Percentiles rank a stretch among this genome's conserved stretches.
Evolutionary conservation across 2,113 vertebrate species (phyloP).

Genomic region (Tympanuchus pallidicinctus): DNA sequence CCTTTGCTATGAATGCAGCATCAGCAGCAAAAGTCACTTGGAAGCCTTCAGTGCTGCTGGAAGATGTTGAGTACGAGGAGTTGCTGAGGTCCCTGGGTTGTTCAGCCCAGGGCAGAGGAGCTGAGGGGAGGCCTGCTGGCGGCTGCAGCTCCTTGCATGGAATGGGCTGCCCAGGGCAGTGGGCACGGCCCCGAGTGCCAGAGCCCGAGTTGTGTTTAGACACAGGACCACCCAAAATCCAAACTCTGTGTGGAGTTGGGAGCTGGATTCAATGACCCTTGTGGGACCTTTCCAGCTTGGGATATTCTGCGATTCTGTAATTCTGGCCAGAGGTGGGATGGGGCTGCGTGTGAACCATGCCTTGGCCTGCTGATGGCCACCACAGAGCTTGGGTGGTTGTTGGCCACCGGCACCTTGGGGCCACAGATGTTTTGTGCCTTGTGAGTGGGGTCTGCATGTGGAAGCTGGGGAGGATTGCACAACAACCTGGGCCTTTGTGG

Average conservation of each 20-base stretch:
- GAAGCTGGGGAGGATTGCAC: neutral
- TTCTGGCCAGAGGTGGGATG: neutral
- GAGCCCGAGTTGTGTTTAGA: too few species aligned
- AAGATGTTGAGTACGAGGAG: neutral
- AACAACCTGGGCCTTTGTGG: fast-evolving
- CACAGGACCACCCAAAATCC: too few species aligned
- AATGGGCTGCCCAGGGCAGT: too few species aligned
- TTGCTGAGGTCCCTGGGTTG: too few species aligned
- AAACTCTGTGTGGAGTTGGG: too few species aligned
- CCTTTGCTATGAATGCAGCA: fast-evolving
- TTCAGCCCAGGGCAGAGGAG: too few species aligned
- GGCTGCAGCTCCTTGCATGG: too few species aligned
- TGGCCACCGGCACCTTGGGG: neutral
- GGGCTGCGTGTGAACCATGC: neutral
- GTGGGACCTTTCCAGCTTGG: too few species aligned
- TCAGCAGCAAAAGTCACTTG: neutral
- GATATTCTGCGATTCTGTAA: too few species aligned
- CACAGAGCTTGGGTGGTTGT: neutral
- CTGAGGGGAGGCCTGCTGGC: too few species aligned
- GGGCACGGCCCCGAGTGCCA: too few species aligned
- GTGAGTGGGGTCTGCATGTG: neutral
- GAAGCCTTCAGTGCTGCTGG: neutral
- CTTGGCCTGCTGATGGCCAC: neutral
- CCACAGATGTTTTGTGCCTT: neutral
- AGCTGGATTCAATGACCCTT: too few species aligned